phyloP scores from a whole-genome alignment of 2,888 invertebrate species.

The Phlogophora meticulosa region DNA sequence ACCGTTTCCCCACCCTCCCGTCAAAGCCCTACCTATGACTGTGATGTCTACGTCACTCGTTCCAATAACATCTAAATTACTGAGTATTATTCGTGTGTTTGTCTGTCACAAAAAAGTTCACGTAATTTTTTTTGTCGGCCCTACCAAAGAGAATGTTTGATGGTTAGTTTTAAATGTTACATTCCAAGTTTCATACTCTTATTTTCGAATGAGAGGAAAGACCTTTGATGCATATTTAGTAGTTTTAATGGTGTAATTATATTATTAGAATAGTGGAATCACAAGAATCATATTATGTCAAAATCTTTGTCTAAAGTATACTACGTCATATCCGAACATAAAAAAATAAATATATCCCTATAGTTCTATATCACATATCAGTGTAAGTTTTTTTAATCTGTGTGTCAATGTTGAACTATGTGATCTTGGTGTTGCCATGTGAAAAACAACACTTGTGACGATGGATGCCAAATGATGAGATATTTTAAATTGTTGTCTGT shows the following conservation, averaged over 20 bases:
- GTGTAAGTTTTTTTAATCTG: slow-evolving; percentile 59
- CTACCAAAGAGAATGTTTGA: slow-evolving; percentile 66
- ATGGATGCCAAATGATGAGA: slow-evolving; percentile 83
- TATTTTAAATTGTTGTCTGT: slow-evolving; percentile 77
- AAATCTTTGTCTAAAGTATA: slow-evolving; percentile 52
- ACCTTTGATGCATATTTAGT: slow-evolving; percentile 53
- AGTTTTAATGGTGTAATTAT: slow-evolving; percentile 55
- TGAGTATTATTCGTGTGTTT: slow-evolving; percentile 61
- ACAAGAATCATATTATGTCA: slow-evolving; percentile 59
- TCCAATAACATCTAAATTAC: slow-evolving; percentile 54
- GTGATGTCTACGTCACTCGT: slow-evolving; percentile 42
- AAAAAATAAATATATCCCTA: slow-evolving; percentile 36
- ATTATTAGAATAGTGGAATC: slow-evolving; percentile 57
- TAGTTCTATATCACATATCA: slow-evolving; percentile 60
- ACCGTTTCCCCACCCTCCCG: slow-evolving; percentile 83
- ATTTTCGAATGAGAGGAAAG: slow-evolving; percentile 58
- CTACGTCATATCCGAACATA: slow-evolving; percentile 51
- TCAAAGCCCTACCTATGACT: slow-evolving; percentile 78
- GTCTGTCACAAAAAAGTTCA: slow-evolving; percentile 64
- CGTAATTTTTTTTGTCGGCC: slow-evolving; percentile 59
- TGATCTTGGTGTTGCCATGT: slow-evolving; percentile 81
- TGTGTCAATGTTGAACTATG: slow-evolving; percentile 64
- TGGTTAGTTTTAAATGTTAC: slow-evolving; percentile 65
- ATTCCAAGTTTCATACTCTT: slow-evolving; percentile 69
- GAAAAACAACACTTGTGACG: slow-evolving; percentile 71